Conservation (phyloP, 2,113 vertebrate genomes). For the Strix uralensis region DNA sequence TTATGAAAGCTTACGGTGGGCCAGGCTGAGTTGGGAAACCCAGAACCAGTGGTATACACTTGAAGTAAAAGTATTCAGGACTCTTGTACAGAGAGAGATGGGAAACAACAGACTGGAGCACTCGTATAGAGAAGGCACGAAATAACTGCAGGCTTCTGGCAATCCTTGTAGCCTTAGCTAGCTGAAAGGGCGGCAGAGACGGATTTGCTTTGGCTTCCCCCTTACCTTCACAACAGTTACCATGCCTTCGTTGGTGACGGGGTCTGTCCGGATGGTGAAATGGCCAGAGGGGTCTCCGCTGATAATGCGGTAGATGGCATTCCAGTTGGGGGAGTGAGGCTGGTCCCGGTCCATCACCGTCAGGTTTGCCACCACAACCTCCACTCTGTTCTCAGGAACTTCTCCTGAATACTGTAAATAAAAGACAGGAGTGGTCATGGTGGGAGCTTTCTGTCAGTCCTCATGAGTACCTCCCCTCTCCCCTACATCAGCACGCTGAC, state of each 20-base stretch:
- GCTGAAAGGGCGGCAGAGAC: background rate
- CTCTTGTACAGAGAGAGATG: background rate
- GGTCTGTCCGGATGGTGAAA: slow-evolving; percentile 90
- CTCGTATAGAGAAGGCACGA: accelerated
- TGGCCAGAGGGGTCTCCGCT: slow-evolving; percentile 89
- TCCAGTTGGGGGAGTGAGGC: slow-evolving; percentile 93
- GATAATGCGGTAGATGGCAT: slow-evolving; percentile 91
- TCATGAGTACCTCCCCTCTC: background rate
- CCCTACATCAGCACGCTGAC: background rate
- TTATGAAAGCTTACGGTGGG: background rate
- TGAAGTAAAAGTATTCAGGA: background rate
- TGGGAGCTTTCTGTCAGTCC: background rate
- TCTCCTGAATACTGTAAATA: slow-evolving; percentile 86
- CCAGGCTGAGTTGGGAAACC: background rate
- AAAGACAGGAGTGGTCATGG: background rate
- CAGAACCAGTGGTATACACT: accelerated
- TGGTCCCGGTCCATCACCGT: slow-evolving; percentile 91
- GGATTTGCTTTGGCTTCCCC: background rate
- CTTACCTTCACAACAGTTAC: slow-evolving; percentile 93
- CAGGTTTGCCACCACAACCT: slow-evolving; percentile 88
- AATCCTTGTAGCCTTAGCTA: background rate
- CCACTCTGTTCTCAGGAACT: slow-evolving; percentile 90
- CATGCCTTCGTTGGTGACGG: slow-evolving; percentile 90
- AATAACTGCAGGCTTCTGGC: background rate
- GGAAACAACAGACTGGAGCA: background rate